phyloP scores from a whole-genome alignment of 2,888 invertebrate genomes.

The Drosophila quinaria region DNA sequence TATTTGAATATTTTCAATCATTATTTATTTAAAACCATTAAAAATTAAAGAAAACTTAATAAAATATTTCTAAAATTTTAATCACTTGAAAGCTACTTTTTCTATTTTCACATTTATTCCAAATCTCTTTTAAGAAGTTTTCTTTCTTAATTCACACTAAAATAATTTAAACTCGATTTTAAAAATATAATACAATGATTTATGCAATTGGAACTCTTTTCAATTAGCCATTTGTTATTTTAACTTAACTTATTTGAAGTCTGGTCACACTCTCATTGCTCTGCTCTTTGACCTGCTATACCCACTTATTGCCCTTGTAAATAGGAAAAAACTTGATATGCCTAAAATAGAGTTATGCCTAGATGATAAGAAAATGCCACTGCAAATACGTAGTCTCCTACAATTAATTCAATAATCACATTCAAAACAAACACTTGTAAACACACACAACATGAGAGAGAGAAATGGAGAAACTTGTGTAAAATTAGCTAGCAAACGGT shows the following conservation, averaged over 20 bases:
- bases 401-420: slow-evolving; percentile 63
- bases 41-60: background rate
- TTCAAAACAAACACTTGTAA: slow-evolving; percentile 18
- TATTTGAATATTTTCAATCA: background rate
- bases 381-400: slow-evolving; percentile 64
- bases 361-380: slow-evolving; percentile 54
- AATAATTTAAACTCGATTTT: no score
- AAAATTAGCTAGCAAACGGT: slow-evolving; percentile 67
- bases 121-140: background rate
- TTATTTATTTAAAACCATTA: background rate
- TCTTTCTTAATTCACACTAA: background rate
- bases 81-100: background rate
- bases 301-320: slow-evolving; percentile 29
- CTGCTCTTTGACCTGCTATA: slow-evolving; percentile 8
- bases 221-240: background rate
- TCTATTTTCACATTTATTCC: background rate
- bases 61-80: background rate
- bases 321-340: slow-evolving; percentile 51
- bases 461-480: slow-evolving; percentile 35
- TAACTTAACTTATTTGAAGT: background rate
- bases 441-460: slow-evolving; percentile 29
- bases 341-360: slow-evolving; percentile 50
- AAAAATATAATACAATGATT: no score
- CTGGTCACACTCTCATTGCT: slow-evolving; percentile 4
- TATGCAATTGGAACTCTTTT: no score